Base-by-base conservation (phyloP, 1,140 invertebrate species). In the Eriocheir sinensis region DNA sequence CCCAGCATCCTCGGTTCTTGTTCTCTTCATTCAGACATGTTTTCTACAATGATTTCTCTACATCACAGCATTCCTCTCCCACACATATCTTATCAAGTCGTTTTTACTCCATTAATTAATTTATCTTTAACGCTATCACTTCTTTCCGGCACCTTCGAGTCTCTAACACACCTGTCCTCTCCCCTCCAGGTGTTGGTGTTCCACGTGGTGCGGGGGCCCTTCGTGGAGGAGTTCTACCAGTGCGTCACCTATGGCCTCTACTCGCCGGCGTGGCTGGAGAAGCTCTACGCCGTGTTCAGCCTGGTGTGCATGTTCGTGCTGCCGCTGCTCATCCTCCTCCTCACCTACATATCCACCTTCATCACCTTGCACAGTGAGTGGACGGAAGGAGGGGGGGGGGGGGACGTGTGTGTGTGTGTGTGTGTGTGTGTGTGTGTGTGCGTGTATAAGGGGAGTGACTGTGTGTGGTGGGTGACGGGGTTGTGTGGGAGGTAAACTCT, bases 211-310 rank as follows among this genome's bases (percentile, higher is more conserved):
- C 97, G 97, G 94, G 98, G 98, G 0, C 98, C 98, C 0, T 98
- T 98, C 96, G 96, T 98, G 2, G 98, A 98, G 96, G 98, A 98
- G 36, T 98, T 98, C 96, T 97, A 98, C 96, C 98, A 99, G 96
- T 99, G 98, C 96, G 98, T 98, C 0, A 98, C 98, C 0, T 97
- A 98, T 96, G 98, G 98, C 0, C 98, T 98, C 96, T 98, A 98
- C 96, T 98, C 98, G 0, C 97, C 97, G 17, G 96, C 97, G 17
- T 98, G 98, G 98, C 98, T 98, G 96, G 98, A 98, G 96, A 98
- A 98, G 95, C 97, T 98, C 15, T 99, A 99, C 96, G 98, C 98
- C 0, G 98, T 97, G 0, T 97, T 98, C 89, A 98, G 98, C 21
- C 96, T 98, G 0, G 96, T 98, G n/a, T 98, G 98, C 95, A 98